Conservation (phyloP, 2,113 vertebrate species). For the Balaeniceps rex region DNA sequence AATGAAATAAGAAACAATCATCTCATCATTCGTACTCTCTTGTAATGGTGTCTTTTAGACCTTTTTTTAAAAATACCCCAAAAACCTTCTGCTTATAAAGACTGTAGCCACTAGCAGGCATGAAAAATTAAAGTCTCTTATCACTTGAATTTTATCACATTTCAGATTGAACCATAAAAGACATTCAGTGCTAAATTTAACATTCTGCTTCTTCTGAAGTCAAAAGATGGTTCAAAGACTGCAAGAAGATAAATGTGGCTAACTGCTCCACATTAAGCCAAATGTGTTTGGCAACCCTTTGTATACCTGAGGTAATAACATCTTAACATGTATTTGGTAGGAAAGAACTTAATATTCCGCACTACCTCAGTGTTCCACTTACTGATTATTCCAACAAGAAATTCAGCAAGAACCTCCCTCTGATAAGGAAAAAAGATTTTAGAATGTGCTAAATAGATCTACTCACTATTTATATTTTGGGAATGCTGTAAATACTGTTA, state of each 20-base stretch:
- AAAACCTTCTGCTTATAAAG: neutral
- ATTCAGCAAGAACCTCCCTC: neutral
- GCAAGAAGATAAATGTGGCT: neutral
- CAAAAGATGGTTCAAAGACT: neutral
- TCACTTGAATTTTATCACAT: neutral
- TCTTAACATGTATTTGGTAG: neutral
- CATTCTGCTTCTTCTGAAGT: neutral
- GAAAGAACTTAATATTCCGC: neutral
- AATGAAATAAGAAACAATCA: neutral
- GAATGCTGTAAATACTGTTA: neutral
- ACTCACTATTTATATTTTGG: neutral
- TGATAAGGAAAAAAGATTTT: neutral
- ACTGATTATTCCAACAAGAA: neutral
- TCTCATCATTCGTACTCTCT: neutral
- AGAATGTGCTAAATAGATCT: neutral
- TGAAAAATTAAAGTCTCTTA: neutral
- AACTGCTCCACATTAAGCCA: neutral
- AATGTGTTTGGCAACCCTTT: neutral
- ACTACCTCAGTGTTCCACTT: neutral
- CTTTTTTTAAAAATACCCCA: neutral
- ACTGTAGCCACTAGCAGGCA: neutral
- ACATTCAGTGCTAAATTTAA: neutral
- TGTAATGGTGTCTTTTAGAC: neutral
- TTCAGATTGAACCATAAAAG: neutral
- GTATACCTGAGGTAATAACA: neutral